Conservation (phyloP, 2,888 invertebrate species). For the Icerya purchasi region DNA sequence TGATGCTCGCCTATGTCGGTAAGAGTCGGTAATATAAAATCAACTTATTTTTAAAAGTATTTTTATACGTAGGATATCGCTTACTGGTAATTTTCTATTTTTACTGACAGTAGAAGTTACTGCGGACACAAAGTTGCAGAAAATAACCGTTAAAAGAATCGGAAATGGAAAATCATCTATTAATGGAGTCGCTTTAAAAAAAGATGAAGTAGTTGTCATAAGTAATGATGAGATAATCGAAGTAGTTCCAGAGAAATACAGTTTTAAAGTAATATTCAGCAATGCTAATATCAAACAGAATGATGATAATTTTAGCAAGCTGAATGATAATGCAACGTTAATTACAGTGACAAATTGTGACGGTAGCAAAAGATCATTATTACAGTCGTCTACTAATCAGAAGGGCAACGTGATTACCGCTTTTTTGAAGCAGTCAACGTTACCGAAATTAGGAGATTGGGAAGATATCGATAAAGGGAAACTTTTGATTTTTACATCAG, state of each 20-base stretch:
- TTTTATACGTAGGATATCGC: too few species aligned
- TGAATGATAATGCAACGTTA: neutral
- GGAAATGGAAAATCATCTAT: neutral
- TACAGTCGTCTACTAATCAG: neutral
- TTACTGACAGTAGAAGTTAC: neutral
- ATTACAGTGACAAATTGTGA: neutral
- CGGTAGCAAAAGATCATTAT: slow-evolving; percentile 1
- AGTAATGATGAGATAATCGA: neutral
- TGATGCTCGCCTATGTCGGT: too few species aligned
- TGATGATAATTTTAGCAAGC: neutral
- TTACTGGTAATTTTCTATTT: too few species aligned
- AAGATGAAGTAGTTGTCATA: neutral
- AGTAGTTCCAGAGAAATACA: neutral
- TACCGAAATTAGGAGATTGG: slow-evolving; percentile 30
- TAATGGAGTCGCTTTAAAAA: neutral
- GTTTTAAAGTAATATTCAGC: neutral
- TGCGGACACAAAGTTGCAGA: neutral
- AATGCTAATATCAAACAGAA: neutral
- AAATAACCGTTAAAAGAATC: neutral
- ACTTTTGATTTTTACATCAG: slow-evolving; percentile 41
- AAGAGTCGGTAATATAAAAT: too few species aligned
- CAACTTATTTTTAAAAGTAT: too few species aligned
- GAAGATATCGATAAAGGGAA: slow-evolving; percentile 39
- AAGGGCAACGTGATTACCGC: neutral
- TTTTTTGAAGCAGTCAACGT: slow-evolving; percentile 12